These are phyloP conservation scores for Anguilla rostrata DNA, from an alignment of 2,113 vertebrate species.

Conservation along the genomic window DNA sequence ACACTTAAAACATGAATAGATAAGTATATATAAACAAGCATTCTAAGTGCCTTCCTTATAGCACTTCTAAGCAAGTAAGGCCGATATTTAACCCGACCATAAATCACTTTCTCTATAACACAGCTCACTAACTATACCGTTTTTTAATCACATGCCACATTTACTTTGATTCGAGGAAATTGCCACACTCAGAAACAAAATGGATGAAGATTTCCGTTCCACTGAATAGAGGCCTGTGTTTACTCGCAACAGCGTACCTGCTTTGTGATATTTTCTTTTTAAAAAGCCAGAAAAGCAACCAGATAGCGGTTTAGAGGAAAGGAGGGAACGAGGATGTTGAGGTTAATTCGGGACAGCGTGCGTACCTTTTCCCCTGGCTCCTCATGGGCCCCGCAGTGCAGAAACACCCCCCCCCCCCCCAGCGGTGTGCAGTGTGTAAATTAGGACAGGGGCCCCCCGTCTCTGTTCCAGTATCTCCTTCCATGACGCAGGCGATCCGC, in stretches of 20 bases:
- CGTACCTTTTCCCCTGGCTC: background rate
- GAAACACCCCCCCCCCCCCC: background rate
- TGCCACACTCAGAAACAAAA: background rate
- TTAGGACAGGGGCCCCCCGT: background rate
- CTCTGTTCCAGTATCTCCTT: background rate
- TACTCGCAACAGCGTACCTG: background rate
- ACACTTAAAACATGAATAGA: too few species aligned
- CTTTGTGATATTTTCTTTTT: background rate
- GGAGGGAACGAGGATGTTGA: background rate
- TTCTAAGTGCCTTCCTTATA: too few species aligned
- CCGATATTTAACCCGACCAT: background rate
- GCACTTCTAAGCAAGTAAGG: background rate
- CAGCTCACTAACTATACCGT: background rate
- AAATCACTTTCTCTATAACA: background rate
- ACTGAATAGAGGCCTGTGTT: background rate
- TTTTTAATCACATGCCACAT: background rate
- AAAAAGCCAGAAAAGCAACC: background rate
- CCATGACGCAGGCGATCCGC: background rate
- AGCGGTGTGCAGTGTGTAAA: background rate
- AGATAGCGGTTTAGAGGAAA: background rate
- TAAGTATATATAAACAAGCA: too few species aligned
- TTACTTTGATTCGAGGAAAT: background rate
- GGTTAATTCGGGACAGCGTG: background rate
- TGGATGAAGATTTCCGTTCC: background rate
- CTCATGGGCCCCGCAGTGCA: background rate